Base-by-base conservation (phyloP, 2,113 vertebrate genomes). In the Caranx ignobilis region DNA sequence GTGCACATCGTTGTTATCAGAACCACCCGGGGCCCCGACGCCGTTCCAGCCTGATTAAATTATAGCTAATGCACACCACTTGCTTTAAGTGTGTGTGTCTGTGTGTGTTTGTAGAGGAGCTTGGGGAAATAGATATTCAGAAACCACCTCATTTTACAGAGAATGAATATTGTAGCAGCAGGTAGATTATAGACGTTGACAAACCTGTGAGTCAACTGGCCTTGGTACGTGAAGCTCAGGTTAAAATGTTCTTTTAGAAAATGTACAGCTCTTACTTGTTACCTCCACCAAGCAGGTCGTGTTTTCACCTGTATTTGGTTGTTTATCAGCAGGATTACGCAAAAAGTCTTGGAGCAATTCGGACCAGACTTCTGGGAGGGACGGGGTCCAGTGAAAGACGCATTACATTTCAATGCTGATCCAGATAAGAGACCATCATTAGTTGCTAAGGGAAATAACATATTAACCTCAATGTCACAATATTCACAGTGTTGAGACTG, bases 21-120 rank as follows among this genome's bases (percentile, higher is more conserved):
- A 81, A 73, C 71, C 71, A 54, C 84, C 80, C 55, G 60, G 61
- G 57, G 80, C 75, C 79, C 75, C 86, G 83, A 81, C 84, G n/a
- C 83, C 75, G 81, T 76, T 84, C 74, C 68, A 56, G 81, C 21
- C 78, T 87, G 86, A 94, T 92, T 92, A 84, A 89, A 92, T 92
- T 93, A 90, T 66, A 88, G 86, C 81, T 77, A 89, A 90, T 83
- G 86, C 82, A 68, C 47, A 60, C 61, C 32, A 75, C 83, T 81
- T 45, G 16, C 65, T 64, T 70, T 31, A 19, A 32, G 56, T 67
- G 71, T 73, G 45, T 57, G 63, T 50, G 54, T 45, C 55, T 60
- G 31, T 31, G 55, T 62, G 61, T 63, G 45, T 64, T 6, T 77
- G 71, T 76, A 75, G 55, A 16, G 7, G 6, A 1, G 67, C 61